Evolutionary conservation across 2,888 invertebrate species (phyloP).

Genomic region (Luperina nickerlii): DNA sequence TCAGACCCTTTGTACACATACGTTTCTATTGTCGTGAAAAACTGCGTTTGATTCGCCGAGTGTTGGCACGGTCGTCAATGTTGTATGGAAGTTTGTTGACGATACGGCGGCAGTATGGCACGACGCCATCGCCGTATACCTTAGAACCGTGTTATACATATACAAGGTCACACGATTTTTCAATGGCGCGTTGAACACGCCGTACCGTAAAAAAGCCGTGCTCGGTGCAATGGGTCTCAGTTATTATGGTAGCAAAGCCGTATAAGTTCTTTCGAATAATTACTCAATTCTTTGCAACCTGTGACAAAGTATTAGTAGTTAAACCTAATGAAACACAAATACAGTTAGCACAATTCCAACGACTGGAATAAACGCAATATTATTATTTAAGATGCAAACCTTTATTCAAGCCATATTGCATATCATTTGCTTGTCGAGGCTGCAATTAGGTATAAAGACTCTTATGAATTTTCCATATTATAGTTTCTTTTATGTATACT

Average conservation of each 20-base stretch:
- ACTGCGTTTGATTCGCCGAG: no score
- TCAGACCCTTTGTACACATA: not conserved
- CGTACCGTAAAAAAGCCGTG: not conserved
- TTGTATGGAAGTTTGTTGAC: no score
- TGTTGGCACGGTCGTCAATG: no score
- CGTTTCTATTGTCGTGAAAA: no score
- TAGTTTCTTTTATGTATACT: not conserved
- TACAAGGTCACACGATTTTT: not conserved
- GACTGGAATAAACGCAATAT: slow-evolving; percentile 27
- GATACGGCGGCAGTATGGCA: no score
- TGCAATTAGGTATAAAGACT: slow-evolving; percentile 25
- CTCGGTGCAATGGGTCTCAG: not conserved
- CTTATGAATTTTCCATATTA: slow-evolving; percentile 40
- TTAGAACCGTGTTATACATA: not conserved
- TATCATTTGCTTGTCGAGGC: slow-evolving; percentile 23
- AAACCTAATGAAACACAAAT: slow-evolving; percentile 23
- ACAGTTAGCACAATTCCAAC: slow-evolving; percentile 30
- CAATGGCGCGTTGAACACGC: not conserved
- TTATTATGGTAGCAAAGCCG: slow-evolving; percentile 13
- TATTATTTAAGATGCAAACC: slow-evolving; percentile 22
- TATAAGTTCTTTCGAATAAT: not conserved
- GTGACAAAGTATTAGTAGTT: slow-evolving; percentile 38
- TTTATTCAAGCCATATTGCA: slow-evolving; percentile 7
- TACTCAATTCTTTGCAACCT: slow-evolving; percentile 3
- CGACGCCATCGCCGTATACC: no score